These are phyloP conservation scores for Buphagus erythrorhynchus DNA, from an alignment of 2,797 vertebrate species.

Conservation along the genomic window DNA sequence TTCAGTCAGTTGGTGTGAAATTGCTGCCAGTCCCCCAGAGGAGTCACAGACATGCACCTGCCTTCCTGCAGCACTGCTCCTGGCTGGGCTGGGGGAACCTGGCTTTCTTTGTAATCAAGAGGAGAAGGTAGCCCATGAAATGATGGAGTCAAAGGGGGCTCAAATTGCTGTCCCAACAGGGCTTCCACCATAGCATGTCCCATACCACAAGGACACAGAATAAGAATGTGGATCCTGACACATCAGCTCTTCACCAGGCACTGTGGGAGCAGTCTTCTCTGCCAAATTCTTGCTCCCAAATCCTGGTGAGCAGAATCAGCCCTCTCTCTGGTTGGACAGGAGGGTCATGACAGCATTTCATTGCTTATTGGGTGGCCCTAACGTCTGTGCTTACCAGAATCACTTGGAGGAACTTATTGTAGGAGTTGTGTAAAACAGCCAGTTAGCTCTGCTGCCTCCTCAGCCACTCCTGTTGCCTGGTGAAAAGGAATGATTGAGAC, in stretches of 20 bases:
- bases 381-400: neutral
- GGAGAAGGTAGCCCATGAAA: neutral
- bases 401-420: neutral
- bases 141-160: neutral
- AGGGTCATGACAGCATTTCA: neutral
- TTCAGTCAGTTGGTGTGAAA: neutral
- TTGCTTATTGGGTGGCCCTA: neutral
- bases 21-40: neutral
- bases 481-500: neutral
- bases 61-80: neutral
- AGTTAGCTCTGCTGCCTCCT: neutral
- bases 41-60: neutral
- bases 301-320: neutral
- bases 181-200: neutral
- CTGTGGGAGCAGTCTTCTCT: neutral
- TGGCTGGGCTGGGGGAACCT: neutral
- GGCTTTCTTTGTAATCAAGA: neutral
- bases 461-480: neutral
- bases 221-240: neutral
- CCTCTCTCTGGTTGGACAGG: neutral
- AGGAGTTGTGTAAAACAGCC: neutral
- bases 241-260: neutral
- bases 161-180: neutral
- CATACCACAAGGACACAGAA: neutral
- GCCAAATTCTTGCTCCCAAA: neutral